Conservation (phyloP, 2,888 invertebrate species). For the Caenorhabditis parvicauda region DNA sequence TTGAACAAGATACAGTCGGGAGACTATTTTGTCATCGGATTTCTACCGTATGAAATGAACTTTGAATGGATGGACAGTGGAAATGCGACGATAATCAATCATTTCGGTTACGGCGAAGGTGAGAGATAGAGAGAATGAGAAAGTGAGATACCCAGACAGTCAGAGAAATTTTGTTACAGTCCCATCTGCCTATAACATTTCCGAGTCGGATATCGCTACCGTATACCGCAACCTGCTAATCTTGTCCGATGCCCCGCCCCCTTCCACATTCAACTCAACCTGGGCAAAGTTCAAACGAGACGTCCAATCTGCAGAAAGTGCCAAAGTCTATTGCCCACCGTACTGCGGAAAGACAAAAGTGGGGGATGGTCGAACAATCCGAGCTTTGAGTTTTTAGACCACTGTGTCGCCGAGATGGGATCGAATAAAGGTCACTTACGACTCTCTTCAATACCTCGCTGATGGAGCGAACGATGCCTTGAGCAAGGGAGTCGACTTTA, state of each 20-base stretch:
- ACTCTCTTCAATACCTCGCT: constrained; percentile 18
- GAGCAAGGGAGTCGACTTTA: constrained; percentile 16
- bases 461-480: constrained; percentile 20
- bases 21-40: constrained; percentile 32
- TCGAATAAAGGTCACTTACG: constrained; percentile 20
- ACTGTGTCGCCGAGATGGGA: constrained; percentile 21
- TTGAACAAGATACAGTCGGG: constrained; percentile 25
- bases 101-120: constrained; percentile 17
- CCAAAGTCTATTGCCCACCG: constrained; percentile 11
- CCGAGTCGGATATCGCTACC: constrained; percentile 21
- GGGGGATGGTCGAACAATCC: constrained; percentile 1
- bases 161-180: too few species aligned
- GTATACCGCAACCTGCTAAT: constrained; percentile 32
- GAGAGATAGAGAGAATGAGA: not conserved
- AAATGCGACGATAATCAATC: constrained; percentile 6
- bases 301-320: not conserved
- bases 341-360: constrained; percentile 12
- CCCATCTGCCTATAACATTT: constrained; percentile 17
- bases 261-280: constrained; percentile 13
- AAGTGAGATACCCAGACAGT: not conserved
- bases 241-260: constrained; percentile 30
- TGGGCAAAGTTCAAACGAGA: constrained; percentile 14
- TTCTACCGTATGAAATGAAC: constrained; percentile 22
- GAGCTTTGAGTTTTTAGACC: not conserved
- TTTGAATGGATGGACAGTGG: constrained; percentile 24